phyloP scores from a whole-genome alignment of 1,140 invertebrate genomes.

The Cotesia glomerata region DNA sequence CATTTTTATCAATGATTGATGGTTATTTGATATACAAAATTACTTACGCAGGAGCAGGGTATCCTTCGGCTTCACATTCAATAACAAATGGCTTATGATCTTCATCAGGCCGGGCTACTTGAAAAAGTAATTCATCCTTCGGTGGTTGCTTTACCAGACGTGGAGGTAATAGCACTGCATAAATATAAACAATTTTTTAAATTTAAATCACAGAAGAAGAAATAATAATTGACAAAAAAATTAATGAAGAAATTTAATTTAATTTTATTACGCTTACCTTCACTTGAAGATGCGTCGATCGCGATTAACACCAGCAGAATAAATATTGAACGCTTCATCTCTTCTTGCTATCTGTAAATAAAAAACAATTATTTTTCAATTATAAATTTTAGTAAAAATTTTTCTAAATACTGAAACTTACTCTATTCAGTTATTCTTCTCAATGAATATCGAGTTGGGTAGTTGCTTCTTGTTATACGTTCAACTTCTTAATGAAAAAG shows the following conservation, averaged over 20 bases:
- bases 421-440: no score
- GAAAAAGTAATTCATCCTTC: constrained; percentile 87
- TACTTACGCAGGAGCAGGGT: constrained; percentile 84
- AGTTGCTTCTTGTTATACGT: no score
- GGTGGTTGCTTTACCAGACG: constrained; percentile 90
- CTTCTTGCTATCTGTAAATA: no score
- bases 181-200: constrained; percentile 12
- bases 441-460: no score
- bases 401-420: no score
- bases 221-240: no score
- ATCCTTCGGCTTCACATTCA: constrained; percentile 92
- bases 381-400: no score
- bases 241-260: background rate
- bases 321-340: constrained; percentile 46
- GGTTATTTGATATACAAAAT: no score
- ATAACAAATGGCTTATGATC: constrained; percentile 93
- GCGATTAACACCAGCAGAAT: constrained; percentile 44
- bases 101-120: constrained; percentile 82
- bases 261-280: constrained; percentile 45
- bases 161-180: constrained; percentile 81
- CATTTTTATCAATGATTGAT: no score
- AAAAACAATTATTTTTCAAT: no score
- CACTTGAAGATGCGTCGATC: constrained; percentile 43
- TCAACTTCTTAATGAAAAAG: no score
- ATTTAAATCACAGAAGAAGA: background rate